These are phyloP conservation scores for Cryptotermes secundus DNA, from an alignment of 1,140 invertebrate species.

Conservation along the genomic window DNA sequence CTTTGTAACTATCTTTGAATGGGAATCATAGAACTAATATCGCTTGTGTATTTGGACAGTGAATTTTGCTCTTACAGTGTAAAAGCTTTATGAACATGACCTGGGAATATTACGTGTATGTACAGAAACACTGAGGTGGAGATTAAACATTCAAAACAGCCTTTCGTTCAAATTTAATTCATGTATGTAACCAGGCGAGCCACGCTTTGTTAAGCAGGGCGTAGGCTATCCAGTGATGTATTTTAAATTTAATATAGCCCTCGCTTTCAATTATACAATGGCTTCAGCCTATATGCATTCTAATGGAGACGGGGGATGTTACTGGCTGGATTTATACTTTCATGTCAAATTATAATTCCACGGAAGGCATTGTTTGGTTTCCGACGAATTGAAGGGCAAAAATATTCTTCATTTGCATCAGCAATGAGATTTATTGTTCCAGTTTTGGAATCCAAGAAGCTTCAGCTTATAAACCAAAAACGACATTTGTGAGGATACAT, in stretches of 20 bases:
- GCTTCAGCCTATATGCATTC: neutral
- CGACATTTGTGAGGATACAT: neutral
- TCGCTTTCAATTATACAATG: neutral
- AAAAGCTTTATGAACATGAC: too few relatives aligned
- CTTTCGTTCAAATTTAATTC: neutral
- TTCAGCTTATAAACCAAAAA: neutral
- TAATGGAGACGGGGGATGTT: neutral
- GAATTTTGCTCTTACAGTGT: too few relatives aligned
- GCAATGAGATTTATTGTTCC: neutral
- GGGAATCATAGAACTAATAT: too few relatives aligned
- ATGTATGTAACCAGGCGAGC: neutral
- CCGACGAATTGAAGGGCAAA: neutral
- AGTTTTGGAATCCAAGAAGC: neutral
- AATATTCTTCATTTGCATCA: neutral
- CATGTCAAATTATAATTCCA: too few relatives aligned
- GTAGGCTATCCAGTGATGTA: neutral
- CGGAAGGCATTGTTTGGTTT: too few relatives aligned
- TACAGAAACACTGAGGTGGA: neutral
- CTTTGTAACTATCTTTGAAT: too few relatives aligned
- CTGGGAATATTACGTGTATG: too few relatives aligned
- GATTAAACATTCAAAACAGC: conserved; percentile 5
- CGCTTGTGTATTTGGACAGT: too few relatives aligned
- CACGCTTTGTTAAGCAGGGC: neutral
- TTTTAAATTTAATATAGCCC: neutral
- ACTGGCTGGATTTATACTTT: neutral